A percentile compares a stretch with the other conserved stretches of the same genome.
Evolutionary conservation across 2,113 vertebrate species (phyloP).

Genomic region (Damaliscus lunatus): DNA sequence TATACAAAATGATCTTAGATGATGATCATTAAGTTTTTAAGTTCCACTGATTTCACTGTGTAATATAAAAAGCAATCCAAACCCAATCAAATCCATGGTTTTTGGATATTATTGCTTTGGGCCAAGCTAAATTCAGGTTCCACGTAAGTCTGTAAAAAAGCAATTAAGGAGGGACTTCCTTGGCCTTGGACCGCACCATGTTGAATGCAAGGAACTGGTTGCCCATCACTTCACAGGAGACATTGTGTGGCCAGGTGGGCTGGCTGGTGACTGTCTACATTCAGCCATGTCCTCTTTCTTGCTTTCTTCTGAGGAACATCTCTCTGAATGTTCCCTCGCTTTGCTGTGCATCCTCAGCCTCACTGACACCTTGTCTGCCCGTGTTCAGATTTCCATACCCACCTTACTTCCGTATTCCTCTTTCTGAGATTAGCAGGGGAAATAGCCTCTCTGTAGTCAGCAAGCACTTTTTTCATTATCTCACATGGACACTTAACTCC

Average conservation of each 20-base stretch:
- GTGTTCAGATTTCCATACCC: not conserved
- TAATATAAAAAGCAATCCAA: not conserved
- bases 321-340: not conserved
- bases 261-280: fast-evolving
- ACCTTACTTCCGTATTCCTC: not conserved
- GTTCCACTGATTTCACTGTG: not conserved
- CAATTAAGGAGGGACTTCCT: not conserved
- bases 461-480: not conserved
- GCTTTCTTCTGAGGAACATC: not conserved
- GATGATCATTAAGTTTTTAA: not conserved
- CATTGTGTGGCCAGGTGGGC: not conserved
- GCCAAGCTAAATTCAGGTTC: not conserved
- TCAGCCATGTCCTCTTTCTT: not conserved
- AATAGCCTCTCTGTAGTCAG: not conserved
- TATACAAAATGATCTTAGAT: not conserved
- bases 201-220: not conserved
- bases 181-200: not conserved
- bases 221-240: fast-evolving
- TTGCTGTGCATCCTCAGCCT: not conserved
- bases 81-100: not conserved
- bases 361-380: not conserved
- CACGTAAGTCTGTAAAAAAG: not conserved
- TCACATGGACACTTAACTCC: not conserved
- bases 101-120: not conserved
- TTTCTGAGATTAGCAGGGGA: not conserved